These are phyloP conservation scores for Plecotus auritus DNA, from an alignment of 2,113 vertebrate species.

Conservation along the genomic window DNA sequence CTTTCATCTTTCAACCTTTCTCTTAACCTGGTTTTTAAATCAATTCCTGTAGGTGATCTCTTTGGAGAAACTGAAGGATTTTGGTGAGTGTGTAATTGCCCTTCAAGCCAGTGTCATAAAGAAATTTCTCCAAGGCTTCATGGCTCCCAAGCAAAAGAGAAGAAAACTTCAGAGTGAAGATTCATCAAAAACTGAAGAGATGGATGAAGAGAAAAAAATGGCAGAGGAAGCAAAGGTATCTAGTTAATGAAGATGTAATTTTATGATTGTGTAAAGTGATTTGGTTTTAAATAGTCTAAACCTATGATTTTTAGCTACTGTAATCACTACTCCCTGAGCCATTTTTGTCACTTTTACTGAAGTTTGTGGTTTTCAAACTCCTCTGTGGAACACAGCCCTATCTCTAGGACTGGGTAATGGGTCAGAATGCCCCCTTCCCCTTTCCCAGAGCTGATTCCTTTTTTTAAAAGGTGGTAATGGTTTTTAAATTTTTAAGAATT, in stretches of 20 bases:
- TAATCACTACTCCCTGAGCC: background rate
- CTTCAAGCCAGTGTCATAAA: slow-evolving; percentile 95
- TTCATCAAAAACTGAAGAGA: slow-evolving; percentile 88
- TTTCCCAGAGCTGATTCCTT: background rate
- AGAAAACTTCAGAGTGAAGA: slow-evolving; percentile 91
- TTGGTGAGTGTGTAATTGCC: slow-evolving; percentile 93
- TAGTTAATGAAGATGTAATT: background rate
- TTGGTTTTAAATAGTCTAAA: background rate
- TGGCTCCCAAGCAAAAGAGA: slow-evolving; percentile 98
- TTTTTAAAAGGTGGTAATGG: background rate
- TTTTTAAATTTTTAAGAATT: background rate
- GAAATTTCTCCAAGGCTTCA: slow-evolving; percentile 99
- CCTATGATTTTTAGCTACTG: background rate
- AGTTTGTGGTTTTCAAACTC: background rate
- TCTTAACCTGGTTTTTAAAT: background rate
- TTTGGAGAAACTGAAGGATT: slow-evolving; percentile 92
- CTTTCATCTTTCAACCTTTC: background rate
- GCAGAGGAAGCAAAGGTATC: slow-evolving; percentile 96
- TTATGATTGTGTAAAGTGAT: background rate
- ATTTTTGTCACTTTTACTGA: background rate
- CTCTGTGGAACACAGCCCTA: background rate
- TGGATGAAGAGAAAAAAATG: slow-evolving; percentile 95
- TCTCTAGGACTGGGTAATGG: background rate
- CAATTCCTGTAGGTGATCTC: slow-evolving; percentile 83
- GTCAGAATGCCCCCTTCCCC: background rate